phyloP scores from a whole-genome alignment of 1,140 invertebrate species.

The Vanessa tameamea region DNA sequence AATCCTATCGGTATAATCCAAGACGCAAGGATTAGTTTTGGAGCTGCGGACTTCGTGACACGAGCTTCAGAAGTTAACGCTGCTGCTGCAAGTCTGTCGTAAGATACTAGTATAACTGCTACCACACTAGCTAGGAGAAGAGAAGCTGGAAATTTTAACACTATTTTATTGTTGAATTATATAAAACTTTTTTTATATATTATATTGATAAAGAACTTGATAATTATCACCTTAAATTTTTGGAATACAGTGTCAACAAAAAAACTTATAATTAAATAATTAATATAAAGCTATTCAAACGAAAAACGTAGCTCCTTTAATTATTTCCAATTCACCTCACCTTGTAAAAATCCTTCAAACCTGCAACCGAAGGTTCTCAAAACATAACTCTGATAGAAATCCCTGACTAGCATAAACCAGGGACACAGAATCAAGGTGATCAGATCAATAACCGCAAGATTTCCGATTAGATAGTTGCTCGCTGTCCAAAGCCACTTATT shows the following conservation, averaged over 20 bases:
- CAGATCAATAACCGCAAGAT: constrained; percentile 89
- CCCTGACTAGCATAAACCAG: constrained; percentile 85
- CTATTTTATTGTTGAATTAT: too few relatives aligned
- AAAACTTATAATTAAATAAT: too few relatives aligned
- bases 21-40: constrained; percentile 83
- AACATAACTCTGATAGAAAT: constrained; percentile 89
- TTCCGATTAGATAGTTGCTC: constrained; percentile 90
- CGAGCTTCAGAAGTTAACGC: constrained; percentile 86
- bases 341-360: constrained; percentile 85
- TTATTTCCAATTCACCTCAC: constrained; percentile 60
- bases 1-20: constrained; percentile 85
- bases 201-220: too few relatives aligned
- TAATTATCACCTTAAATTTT: too few relatives aligned
- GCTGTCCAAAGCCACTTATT: constrained; percentile 86
- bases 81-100: constrained; percentile 90
- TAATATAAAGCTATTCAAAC: background rate
- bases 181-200: too few relatives aligned
- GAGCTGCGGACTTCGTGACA: constrained; percentile 82
- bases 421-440: constrained; percentile 88
- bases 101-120: constrained; percentile 89
- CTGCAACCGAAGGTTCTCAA: constrained; percentile 86
- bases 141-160: constrained; percentile 76
- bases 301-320: too few relatives aligned
- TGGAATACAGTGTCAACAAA: too few relatives aligned
- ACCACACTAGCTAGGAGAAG: constrained; percentile 87